Conservation (phyloP, 1,140 invertebrate genomes). For the Akabosia matsudoensis region DNA sequence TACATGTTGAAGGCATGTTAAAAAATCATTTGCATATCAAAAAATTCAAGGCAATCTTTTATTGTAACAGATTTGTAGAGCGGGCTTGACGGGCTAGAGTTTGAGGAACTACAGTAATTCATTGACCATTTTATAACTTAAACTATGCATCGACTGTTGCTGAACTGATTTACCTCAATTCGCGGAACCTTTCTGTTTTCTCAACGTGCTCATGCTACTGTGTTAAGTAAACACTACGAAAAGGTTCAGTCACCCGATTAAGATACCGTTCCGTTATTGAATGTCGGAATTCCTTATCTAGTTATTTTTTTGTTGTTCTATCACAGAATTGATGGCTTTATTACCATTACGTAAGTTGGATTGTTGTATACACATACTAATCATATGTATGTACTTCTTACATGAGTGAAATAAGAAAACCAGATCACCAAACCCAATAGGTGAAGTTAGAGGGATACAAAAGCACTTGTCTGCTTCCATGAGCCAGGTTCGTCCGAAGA, state of each 20-base stretch:
- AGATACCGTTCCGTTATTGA: not conserved
- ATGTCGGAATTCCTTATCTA: not conserved
- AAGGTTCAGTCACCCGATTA: conserved; percentile 1
- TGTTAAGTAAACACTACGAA: not conserved
- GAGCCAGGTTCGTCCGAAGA: not conserved
- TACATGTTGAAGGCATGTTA: no score
- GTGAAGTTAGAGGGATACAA: no score
- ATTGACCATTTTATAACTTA: no score
- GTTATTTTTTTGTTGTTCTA: not conserved
- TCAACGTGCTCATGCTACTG: not conserved
- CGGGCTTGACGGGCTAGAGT: no score
- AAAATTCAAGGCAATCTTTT: no score
- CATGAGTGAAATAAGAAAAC: not conserved
- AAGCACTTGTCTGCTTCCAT: not conserved
- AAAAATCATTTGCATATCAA: no score
- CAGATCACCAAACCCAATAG: no score
- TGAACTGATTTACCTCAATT: not conserved
- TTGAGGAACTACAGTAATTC: no score
- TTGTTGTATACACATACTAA: not conserved
- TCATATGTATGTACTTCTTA: not conserved
- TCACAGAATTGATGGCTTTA: not conserved
- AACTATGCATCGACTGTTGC: not conserved
- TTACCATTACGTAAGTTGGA: no score
- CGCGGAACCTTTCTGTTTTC: not conserved
- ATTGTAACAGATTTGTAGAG: no score